phyloP scores from a whole-genome alignment of 2,113 vertebrate species.

The Megaleporinus macrocephalus region DNA sequence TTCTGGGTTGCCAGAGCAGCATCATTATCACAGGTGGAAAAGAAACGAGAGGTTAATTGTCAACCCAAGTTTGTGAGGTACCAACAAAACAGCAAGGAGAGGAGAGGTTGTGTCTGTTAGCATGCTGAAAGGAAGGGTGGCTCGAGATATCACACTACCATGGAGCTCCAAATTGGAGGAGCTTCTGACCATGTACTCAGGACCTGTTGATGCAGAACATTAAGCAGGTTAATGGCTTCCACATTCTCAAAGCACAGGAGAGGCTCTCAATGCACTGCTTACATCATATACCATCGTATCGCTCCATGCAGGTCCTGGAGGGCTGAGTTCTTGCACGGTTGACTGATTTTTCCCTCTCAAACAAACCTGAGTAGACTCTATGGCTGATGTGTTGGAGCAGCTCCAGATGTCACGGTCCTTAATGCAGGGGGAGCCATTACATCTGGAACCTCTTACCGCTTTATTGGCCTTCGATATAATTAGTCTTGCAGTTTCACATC shows the following conservation, averaged over 20 bases:
- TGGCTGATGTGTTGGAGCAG: too few relatives aligned
- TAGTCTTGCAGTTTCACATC: not conserved
- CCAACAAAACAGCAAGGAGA: slow-evolving; percentile 14
- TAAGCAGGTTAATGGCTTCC: slow-evolving; percentile 26
- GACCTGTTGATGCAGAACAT: slow-evolving; percentile 61
- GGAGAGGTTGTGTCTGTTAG: not conserved
- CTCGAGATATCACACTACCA: slow-evolving; percentile 56
- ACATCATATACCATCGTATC: not conserved
- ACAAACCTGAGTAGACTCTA: too few relatives aligned
- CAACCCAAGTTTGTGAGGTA: slow-evolving; percentile 9
- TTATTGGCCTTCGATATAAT: not conserved
- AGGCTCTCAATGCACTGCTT: not conserved
- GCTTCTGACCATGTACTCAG: slow-evolving; percentile 59
- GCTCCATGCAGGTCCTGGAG: not conserved
- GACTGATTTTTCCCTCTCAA: too few relatives aligned
- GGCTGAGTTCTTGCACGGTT: too few relatives aligned
- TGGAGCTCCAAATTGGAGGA: slow-evolving; percentile 58
- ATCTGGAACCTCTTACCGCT: not conserved
- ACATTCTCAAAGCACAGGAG: not conserved
- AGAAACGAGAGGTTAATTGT: slow-evolving; percentile 5
- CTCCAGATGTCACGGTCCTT: too few relatives aligned
- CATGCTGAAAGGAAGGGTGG: slow-evolving; percentile 35
- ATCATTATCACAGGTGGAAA: not conserved
- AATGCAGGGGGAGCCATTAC: not conserved
- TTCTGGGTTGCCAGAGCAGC: not conserved